A percentile compares a stretch with the other conserved stretches of the same genome.
Evolutionary conservation across 2,113 vertebrate genomes (phyloP).

Genomic region (Montifringilla adamsi): DNA sequence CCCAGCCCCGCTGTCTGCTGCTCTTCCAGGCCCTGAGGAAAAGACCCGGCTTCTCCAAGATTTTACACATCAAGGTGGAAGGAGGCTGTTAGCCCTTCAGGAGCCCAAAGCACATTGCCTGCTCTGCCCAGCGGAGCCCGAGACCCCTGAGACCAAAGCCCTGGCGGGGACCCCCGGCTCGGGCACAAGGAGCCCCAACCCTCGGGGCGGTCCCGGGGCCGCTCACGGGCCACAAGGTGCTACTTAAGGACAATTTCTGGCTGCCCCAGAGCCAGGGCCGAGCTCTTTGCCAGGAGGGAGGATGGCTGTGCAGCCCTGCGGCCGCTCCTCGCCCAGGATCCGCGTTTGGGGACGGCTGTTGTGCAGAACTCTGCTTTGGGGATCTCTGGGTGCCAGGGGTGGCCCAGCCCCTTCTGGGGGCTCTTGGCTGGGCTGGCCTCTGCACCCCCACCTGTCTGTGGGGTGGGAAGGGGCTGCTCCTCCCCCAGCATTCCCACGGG

Average conservation of each 20-base stretch:
- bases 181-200: background rate
- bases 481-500: background rate
- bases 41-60: slow-evolving; percentile 97
- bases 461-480: background rate
- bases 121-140: background rate
- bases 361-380: background rate
- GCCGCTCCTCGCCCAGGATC: slow-evolving; percentile 5
- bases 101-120: slow-evolving; percentile 55
- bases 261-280: background rate
- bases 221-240: slow-evolving; percentile 21
- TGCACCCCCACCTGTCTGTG: rapidly evolving
- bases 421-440: background rate
- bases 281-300: background rate
- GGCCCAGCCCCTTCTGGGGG: rapidly evolving
- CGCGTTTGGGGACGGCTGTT: background rate
- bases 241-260: background rate
- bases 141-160: background rate
- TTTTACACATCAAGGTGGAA: slow-evolving; percentile 96
- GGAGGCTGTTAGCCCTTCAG: slow-evolving; percentile 86
- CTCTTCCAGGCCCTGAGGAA: slow-evolving; percentile 88
- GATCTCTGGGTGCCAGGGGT: rapidly evolving
- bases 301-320: rapidly evolving
- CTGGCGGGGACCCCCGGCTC: background rate
- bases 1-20: background rate
- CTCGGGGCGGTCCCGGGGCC: background rate